phyloP scores from a whole-genome alignment of 92 coral and sea anemone species.

The Zoanthus sociatus region DNA sequence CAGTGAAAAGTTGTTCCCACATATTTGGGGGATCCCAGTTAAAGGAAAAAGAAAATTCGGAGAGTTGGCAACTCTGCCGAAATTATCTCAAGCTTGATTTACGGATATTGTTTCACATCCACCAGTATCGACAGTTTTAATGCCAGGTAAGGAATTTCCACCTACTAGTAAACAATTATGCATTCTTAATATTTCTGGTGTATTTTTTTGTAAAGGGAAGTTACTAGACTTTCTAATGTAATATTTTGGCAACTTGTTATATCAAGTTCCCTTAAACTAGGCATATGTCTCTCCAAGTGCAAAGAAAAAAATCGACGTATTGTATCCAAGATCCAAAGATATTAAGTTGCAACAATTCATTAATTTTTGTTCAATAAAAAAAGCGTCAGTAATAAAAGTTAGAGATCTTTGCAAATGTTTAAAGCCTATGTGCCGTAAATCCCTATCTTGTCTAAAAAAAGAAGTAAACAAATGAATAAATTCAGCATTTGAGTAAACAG shows the following conservation, averaged over 20 bases:
- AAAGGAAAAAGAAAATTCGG: conserved; percentile 38
- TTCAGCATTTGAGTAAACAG: conserved; percentile 46
- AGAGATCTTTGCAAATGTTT: conserved; percentile 43
- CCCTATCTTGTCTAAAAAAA: conserved; percentile 30
- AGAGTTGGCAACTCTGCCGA: conserved; percentile 43
- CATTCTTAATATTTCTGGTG: conserved; percentile 50
- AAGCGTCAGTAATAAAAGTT: conserved; percentile 43
- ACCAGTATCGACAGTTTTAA: conserved; percentile 53
- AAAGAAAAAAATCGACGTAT: conserved; percentile 53
- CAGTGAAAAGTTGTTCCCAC: conserved; percentile 52
- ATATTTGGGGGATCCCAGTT: conserved; percentile 54
- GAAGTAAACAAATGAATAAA: conserved; percentile 43
- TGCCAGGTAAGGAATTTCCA: conserved; percentile 47
- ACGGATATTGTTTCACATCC: conserved; percentile 48
- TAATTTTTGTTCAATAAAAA: conserved; percentile 43
- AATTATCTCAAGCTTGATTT: conserved; percentile 57
- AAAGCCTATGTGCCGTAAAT: conserved; percentile 43
- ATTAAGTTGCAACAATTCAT: conserved; percentile 52
- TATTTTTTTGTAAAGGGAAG: conserved; percentile 43
- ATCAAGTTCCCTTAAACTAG: conserved; percentile 40
- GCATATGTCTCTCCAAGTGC: conserved; percentile 29
- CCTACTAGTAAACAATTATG: conserved; percentile 57
- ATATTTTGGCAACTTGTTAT: conserved; percentile 64
- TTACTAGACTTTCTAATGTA: conserved; percentile 52
- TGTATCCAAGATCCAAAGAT: conserved; percentile 55